Percentiles rank a stretch among this genome's conserved stretches.
Conservation (phyloP, 2,797 vertebrate genomes). For the Sebastes paucispinis region DNA sequence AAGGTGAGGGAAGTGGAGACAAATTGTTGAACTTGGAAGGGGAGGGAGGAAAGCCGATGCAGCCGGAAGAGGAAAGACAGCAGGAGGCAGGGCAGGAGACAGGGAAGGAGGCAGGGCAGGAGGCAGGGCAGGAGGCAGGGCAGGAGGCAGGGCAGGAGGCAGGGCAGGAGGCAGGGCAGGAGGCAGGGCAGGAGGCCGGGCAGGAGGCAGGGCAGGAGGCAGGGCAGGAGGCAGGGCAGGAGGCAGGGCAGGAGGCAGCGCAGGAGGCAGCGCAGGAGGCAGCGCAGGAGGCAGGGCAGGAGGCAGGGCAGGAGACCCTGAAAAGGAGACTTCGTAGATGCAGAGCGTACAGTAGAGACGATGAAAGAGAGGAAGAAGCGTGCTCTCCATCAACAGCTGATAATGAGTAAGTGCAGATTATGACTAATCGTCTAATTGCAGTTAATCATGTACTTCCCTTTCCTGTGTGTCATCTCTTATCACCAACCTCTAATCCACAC, state of each 20-base stretch:
- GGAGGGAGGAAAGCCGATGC: not conserved
- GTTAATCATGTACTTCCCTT: not conserved
- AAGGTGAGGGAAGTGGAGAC: not conserved
- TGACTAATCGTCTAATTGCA: not conserved
- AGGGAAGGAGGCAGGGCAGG: not conserved
- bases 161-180: no score
- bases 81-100: not conserved
- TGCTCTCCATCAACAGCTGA: not conserved
- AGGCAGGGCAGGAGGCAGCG: not conserved
- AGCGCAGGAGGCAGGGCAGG: not conserved
- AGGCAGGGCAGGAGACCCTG: not conserved
- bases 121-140: not conserved
- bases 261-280: no score
- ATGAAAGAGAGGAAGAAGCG: not conserved
- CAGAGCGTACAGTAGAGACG: not conserved
- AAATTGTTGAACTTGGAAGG: not conserved
- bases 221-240: not conserved
- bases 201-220: not conserved
- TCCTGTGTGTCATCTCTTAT: not conserved
- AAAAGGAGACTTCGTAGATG: not conserved
- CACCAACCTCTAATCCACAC: not conserved
- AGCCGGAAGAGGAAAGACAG: not conserved
- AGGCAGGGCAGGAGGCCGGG: not conserved
- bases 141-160: not conserved
- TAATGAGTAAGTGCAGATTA: conserved; percentile 40